phyloP scores from a whole-genome alignment of 2,113 vertebrate species.

The Platysteira castanea region DNA sequence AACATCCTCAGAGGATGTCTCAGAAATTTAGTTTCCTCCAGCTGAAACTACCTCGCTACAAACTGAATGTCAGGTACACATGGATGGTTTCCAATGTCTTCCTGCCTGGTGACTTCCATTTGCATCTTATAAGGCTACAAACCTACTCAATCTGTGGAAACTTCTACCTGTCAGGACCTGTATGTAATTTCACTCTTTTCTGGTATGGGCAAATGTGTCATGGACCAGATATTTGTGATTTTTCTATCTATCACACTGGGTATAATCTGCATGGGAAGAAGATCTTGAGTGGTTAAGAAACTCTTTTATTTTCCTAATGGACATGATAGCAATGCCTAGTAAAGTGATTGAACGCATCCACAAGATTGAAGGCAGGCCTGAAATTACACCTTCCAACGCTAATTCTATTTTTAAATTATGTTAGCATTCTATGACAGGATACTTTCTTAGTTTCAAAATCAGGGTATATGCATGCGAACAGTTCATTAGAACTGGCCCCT shows the following conservation, averaged over 20 bases:
- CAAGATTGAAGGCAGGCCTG: neutral
- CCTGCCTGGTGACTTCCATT: neutral
- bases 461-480: neutral
- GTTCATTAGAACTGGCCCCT: neutral
- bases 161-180: neutral
- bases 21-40: neutral
- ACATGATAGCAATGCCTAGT: neutral
- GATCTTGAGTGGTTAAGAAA: neutral
- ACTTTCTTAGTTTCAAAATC: neutral
- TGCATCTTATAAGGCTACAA: neutral
- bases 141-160: neutral
- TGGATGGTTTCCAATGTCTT: neutral
- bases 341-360: neutral
- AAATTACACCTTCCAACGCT: neutral
- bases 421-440: rapidly evolving
- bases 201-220: neutral
- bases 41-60: neutral
- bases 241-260: neutral
- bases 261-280: neutral
- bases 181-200: neutral
- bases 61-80: neutral
- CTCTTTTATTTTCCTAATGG: neutral
- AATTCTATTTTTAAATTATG: neutral
- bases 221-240: neutral
- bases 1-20: neutral